phyloP scores from a whole-genome alignment of 2,888 invertebrate genomes.

The Lottia scabra region DNA sequence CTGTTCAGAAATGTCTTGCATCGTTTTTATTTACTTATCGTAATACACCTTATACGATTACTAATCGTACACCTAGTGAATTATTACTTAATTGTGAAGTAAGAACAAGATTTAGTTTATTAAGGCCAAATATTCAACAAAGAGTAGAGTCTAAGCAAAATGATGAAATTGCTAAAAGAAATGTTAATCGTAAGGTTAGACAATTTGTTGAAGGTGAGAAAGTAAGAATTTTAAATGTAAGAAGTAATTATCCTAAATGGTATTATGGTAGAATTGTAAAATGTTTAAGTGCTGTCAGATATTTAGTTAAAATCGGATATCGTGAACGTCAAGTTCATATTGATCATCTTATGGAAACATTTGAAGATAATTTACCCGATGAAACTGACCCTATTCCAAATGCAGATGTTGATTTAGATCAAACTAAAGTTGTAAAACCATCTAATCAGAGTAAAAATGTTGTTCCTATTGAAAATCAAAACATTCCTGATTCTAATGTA shows the following conservation, averaged over 20 bases:
- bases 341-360: not conserved
- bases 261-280: not conserved
- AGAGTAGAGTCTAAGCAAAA: not conserved
- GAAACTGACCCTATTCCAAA: too few species aligned
- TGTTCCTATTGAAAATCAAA: too few species aligned
- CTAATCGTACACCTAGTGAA: not conserved
- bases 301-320: not conserved
- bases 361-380: too few species aligned
- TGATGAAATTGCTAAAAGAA: not conserved
- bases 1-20: not conserved
- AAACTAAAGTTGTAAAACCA: too few species aligned
- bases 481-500: too few species aligned
- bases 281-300: not conserved
- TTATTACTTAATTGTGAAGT: not conserved
- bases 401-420: too few species aligned
- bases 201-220: not conserved
- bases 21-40: conserved; percentile 7
- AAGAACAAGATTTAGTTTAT: not conserved
- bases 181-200: not conserved
- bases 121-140: not conserved
- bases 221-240: not conserved
- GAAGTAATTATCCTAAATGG: not conserved
- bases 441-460: too few species aligned
- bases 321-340: not conserved
- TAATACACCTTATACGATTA: not conserved